phyloP scores from a whole-genome alignment of 2,113 vertebrate species.

The Petroica traversi region DNA sequence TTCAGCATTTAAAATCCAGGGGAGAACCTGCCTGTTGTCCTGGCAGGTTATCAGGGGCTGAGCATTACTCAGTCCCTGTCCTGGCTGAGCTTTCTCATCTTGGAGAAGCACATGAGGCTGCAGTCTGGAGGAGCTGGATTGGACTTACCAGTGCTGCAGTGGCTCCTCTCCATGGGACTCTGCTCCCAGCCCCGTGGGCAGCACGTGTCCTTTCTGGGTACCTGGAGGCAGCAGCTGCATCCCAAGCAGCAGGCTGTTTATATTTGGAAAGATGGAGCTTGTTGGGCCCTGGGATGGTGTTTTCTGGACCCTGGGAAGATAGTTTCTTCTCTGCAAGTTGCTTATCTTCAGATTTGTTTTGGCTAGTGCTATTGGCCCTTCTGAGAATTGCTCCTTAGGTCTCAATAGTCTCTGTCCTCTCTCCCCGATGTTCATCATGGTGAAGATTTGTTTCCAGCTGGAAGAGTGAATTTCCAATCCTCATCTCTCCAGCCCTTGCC shows the following conservation, averaged over 20 bases:
- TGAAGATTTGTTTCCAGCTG: neutral
- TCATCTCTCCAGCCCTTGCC: neutral
- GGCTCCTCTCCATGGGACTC: neutral
- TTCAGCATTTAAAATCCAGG: neutral
- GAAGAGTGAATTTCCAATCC: neutral
- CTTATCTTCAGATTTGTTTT: neutral
- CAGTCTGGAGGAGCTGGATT: neutral
- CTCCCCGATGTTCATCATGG: neutral
- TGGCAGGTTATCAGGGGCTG: constrained; percentile 41
- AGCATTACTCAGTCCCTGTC: constrained; percentile 7
- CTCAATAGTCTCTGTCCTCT: neutral
- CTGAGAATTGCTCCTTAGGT: neutral
- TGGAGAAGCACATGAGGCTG: neutral
- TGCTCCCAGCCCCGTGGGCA: rapidly evolving
- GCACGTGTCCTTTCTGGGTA: rapidly evolving
- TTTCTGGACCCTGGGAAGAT: neutral
- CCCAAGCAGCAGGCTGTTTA: neutral
- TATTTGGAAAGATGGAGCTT: neutral
- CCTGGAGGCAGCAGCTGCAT: neutral
- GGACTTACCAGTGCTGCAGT: neutral
- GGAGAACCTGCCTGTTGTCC: neutral
- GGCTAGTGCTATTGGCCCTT: neutral
- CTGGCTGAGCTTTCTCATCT: neutral
- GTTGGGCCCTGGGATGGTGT: neutral
- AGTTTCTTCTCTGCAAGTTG: neutral